Base-by-base conservation (phyloP, 2,113 vertebrate species). In the Myiagra hebetior region DNA sequence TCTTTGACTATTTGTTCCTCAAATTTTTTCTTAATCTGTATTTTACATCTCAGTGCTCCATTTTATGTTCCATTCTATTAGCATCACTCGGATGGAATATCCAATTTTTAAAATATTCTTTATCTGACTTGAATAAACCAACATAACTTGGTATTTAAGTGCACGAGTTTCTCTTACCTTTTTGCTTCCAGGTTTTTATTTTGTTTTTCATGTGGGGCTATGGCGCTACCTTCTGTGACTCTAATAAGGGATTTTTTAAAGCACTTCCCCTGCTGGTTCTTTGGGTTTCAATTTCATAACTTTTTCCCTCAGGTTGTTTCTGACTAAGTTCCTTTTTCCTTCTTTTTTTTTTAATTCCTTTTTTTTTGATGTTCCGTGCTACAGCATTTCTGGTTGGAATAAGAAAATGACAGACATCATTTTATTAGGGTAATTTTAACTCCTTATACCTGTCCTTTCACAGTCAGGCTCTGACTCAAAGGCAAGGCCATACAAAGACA, bases 141-240 rank as follows among this genome's bases (percentile, higher is more conserved):
- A 89, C 41, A 59, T 49, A 85, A 89, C 68, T 72, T 78, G 44
- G 37, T 59, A 91, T 83, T 95, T 91, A 91, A 94, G 82, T 44
- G 56, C 42, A 75, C 1, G 20, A 41, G 88, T 85, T 95, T 95
- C 44, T 87, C 79, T 87, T 75, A 92, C 87, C 41, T 89, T 90
- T 95, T 94, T 93, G 92, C 93, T 94, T 96, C 95, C 69, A 88
- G 95, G 87, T 83, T 96, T 96, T 92, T 95, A 86, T 95, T 96
- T 96, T 94, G 63, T 92, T 95, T 96, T 97, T 95, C 89, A 83
- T 96, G 77, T 84, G 31, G 41, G 44, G 41, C 15, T 78, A 91
- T 75, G 52, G 79, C 7, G 41, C 85, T 97, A 93, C 96, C 96
- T 94, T 95, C 95, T 96, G 97, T 95, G 96, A 93, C 60, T 95